Base-by-base conservation (phyloP, 2,797 vertebrate species). In the Microcaecilia unicolor region DNA sequence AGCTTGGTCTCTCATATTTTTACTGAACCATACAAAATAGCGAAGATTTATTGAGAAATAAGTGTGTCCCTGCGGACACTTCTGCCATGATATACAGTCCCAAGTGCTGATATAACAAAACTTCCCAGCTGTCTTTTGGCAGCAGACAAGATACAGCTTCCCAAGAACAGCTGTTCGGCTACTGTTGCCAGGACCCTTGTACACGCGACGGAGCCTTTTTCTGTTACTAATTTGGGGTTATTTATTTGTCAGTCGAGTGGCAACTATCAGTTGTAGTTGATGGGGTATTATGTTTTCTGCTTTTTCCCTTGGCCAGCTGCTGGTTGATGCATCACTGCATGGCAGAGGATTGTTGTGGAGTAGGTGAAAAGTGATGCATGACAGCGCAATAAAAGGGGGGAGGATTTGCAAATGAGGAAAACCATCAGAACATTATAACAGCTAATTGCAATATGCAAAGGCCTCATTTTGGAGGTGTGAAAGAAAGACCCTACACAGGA, bases 51-150 rank as follows among this genome's bases (percentile, higher is more conserved):
- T n/a, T n/a, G n/a, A n/a, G n/a, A n/a, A n/a, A n/a, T n/a, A n/a
- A n/a, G n/a, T n/a, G n/a, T n/a, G n/a, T 15, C 16, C 20, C 28
- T 5, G 11, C 23, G 9, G 11, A 28, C 10, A 22, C 6, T 12
- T 15, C 31, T 44, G 26, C 29, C n/a, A 11, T 22, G 10, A 7
- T 1, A 12, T 15, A n/a, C 2, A 1, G 10, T 39, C 15, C 17
- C 37, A 25, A 18, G 17, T 28, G 19, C 17, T 44, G 20, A 17
- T 22, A 11, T 7, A 7, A 28, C 12, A 32, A 19, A 39, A 13
- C 5, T 6, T 4, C 25, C 20, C 31, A 31, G 32, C 34, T 40
- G 42, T 23, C 44, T 42, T 48, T 45, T 38, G 38, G 48, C 41
- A 51, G 38, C 6, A 6, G 3, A 3, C 7, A 25, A 15, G 15